Base-by-base conservation (phyloP, 2,888 invertebrate genomes). In the Drosophila niveifrons region DNA sequence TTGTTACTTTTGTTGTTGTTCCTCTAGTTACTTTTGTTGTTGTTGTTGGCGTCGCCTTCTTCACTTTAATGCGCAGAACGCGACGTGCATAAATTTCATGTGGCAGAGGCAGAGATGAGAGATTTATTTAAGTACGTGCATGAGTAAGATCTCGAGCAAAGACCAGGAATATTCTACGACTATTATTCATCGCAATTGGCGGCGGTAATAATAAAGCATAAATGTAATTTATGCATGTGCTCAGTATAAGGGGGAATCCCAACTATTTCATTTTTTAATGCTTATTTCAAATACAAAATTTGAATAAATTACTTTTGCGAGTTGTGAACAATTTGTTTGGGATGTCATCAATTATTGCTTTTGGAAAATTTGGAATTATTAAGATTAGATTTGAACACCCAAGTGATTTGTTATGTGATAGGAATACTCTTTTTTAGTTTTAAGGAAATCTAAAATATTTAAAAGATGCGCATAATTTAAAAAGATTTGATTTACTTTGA, bases 11-110 rank as follows among this genome's bases (percentile, higher is more conserved):
- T 46, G 7, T 53, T 56, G 29, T 50, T 46, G 7, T 41, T 41
- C 10, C 10, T 31, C 9, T 31, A 10, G 39, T 41, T 39, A 13
- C 13, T 39, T 13, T 51, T 55, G 17, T 44, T 36, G 50, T 50
- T 59, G 53, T 64, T 46, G 47, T 23, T 51, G 34, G 36, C 23
- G 48, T 41, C n/a, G 41, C 66, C 59, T 58, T 72, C 43, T 68
- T 53, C 56, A 48, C 64, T 74, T 83, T 78, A 74, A 83, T 71
- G 75, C 43, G 41, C 57, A 11, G 65, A 53, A 84, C 89, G 82
- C 70, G 83, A 75, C 79, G 67, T 73, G 83, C 88, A 89, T 84
- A 78, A 84, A 87, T 81, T 85, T 57, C 57, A 89, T 88, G 72
- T 23, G 57, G 31, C 77, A 46, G 41, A 69, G 57, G 31, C 77